These are phyloP conservation scores for Anarsia innoxiella DNA, from an alignment of 2,888 invertebrate genomes.

Conservation along the genomic window DNA sequence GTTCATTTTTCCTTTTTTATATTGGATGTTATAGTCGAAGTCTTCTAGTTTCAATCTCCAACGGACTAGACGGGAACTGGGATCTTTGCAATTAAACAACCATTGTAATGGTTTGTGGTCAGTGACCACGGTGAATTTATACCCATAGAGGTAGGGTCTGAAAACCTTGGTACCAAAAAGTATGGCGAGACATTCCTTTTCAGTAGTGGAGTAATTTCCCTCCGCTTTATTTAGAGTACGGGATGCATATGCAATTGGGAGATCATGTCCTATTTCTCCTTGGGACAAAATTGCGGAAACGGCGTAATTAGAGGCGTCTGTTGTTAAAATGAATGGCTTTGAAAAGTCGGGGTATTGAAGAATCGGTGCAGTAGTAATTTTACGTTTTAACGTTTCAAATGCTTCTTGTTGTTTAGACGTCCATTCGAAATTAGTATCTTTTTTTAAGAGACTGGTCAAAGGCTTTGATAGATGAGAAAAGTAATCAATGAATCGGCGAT, in stretches of 20 bases:
- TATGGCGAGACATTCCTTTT: constrained; percentile 7
- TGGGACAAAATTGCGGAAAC: constrained; percentile 20
- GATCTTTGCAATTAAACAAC: constrained; percentile 11
- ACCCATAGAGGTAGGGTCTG: constrained; percentile 16
- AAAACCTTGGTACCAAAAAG: constrained; percentile 16
- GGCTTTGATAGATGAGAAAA: constrained; percentile 30
- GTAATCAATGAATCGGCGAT: constrained; percentile 35
- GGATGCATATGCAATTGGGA: constrained; percentile 21
- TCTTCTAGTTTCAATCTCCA: constrained; percentile 19
- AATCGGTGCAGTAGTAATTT: constrained; percentile 21
- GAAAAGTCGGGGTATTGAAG: constrained; percentile 23
- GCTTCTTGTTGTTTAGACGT: constrained; percentile 17
- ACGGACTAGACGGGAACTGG: constrained; percentile 8
- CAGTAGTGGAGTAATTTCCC: constrained; percentile 19
- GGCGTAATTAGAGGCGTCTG: constrained; percentile 25
- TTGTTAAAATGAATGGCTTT: constrained; percentile 26
- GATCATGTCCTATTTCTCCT: constrained; percentile 1
- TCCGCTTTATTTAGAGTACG: constrained; percentile 25
- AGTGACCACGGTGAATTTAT: constrained; percentile 13
- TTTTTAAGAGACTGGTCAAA: constrained; percentile 20
- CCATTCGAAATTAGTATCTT: constrained; percentile 22
- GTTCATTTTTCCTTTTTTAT: constrained; percentile 17
- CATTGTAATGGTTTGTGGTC: constrained; percentile 13
- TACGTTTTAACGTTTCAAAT: constrained; percentile 21
- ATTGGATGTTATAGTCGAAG: constrained; percentile 18